These are phyloP conservation scores for Oceanodroma leucorhoa DNA, from an alignment of 2,797 vertebrate species.

Conservation along the genomic window DNA sequence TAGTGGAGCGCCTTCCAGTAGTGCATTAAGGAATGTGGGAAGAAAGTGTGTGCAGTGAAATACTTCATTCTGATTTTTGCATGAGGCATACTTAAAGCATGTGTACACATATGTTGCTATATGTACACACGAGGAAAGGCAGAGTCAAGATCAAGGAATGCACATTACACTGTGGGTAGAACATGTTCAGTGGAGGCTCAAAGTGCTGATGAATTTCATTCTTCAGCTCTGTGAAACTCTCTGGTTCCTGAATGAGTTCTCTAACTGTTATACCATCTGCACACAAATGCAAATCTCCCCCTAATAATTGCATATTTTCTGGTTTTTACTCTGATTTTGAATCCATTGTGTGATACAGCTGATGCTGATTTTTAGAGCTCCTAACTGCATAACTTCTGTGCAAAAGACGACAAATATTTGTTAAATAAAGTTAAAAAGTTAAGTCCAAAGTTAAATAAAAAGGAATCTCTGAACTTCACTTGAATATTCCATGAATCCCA, in stretches of 20 bases:
- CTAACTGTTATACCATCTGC: neutral
- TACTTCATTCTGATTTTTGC: neutral
- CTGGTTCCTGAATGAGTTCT: neutral
- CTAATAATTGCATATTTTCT: neutral
- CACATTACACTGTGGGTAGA: neutral
- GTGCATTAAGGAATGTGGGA: neutral
- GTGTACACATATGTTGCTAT: neutral
- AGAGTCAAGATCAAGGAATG: neutral
- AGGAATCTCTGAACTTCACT: neutral
- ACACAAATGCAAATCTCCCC: neutral
- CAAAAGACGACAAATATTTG: neutral
- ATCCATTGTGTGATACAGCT: neutral
- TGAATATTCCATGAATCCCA: neutral
- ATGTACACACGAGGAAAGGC: neutral
- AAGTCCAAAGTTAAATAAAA: neutral
- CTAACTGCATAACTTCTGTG: accelerated
- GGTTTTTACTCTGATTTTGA: neutral
- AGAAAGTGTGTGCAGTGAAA: neutral
- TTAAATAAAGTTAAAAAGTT: neutral
- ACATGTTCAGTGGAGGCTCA: neutral
- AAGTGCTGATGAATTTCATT: neutral
- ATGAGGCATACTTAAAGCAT: neutral
- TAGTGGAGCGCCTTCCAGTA: neutral
- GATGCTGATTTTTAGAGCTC: neutral
- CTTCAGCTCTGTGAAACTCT: neutral